Evolutionary conservation across 2,888 invertebrate genomes (phyloP).

Genomic region (Aricia artaxerxes): DNA sequence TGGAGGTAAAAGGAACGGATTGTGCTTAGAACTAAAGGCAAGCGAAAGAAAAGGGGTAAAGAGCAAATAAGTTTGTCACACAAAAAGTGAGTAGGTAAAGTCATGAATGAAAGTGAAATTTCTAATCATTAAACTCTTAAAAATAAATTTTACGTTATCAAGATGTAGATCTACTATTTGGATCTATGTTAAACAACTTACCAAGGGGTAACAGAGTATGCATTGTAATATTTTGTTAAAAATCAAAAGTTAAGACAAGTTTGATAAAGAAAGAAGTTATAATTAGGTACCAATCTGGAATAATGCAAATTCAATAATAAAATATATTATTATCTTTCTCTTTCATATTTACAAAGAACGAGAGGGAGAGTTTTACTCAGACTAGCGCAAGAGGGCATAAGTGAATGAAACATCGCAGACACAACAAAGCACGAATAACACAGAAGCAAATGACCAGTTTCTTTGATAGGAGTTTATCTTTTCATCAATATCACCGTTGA

Average conservation of each 20-base stretch:
- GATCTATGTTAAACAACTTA: background rate
- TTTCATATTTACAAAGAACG: background rate
- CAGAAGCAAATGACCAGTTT: conserved; percentile 18
- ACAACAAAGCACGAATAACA: conserved; percentile 18
- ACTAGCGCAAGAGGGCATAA: background rate
- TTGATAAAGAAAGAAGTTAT: background rate
- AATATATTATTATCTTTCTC: background rate
- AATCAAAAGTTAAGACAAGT: background rate
- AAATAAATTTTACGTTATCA: background rate
- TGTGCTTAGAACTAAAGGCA: background rate
- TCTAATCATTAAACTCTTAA: background rate
- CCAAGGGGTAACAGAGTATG: background rate
- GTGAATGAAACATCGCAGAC: conserved; percentile 21
- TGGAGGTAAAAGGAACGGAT: too few species aligned
- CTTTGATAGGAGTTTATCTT: background rate
- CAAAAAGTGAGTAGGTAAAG: background rate
- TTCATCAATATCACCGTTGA: too few species aligned
- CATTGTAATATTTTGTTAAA: background rate
- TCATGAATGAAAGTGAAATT: background rate
- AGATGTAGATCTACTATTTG: too few species aligned
- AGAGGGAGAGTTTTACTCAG: too few species aligned
- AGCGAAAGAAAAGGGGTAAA: background rate
- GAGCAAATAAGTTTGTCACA: background rate
- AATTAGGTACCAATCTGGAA: background rate
- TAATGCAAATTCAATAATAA: background rate